These are phyloP conservation scores for Drosophila kuntzei DNA, from an alignment of 2,888 invertebrate genomes.

Conservation along the genomic window DNA sequence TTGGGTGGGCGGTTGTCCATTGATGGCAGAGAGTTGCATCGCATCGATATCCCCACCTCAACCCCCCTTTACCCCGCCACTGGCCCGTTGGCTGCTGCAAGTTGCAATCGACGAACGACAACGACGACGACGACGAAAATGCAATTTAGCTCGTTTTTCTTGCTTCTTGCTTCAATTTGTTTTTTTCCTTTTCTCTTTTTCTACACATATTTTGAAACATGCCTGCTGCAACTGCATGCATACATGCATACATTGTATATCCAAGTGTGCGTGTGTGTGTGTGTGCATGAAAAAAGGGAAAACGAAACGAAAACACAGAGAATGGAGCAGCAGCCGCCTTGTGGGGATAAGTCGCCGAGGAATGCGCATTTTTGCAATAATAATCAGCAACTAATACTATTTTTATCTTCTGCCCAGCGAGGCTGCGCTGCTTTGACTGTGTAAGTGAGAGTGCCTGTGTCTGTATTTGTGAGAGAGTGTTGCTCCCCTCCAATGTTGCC, in stretches of 20 bases:
- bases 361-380: constrained; percentile 84
- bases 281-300: constrained; percentile 75
- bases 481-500: constrained; percentile 36
- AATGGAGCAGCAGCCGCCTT: constrained; percentile 63
- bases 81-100: constrained; percentile 64
- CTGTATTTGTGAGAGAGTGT: constrained; percentile 21
- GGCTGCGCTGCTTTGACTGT: constrained; percentile 10
- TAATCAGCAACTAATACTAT: constrained; percentile 83
- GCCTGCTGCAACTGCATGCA: constrained; percentile 49
- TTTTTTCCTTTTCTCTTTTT: constrained; percentile 42
- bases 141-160: constrained; percentile 82
- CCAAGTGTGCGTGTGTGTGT: constrained; percentile 17
- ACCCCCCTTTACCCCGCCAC: constrained; percentile 52
- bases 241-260: constrained; percentile 22
- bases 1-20: constrained; percentile 10
- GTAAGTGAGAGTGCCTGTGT: constrained; percentile 41
- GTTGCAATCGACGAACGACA: constrained; percentile 63
- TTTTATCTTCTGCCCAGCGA: constrained; percentile 78
- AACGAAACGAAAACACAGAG: constrained; percentile 76
- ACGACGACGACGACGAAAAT: constrained; percentile 68
- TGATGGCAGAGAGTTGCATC: constrained; percentile 2
- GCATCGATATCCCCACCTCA: background rate
- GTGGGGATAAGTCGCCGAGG: constrained; percentile 72
- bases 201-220: constrained; percentile 62
- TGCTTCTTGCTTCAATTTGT: constrained; percentile 76